Evolutionary conservation across 2,888 invertebrate species (phyloP).

Genomic region (Catotricha subobsoleta): DNA sequence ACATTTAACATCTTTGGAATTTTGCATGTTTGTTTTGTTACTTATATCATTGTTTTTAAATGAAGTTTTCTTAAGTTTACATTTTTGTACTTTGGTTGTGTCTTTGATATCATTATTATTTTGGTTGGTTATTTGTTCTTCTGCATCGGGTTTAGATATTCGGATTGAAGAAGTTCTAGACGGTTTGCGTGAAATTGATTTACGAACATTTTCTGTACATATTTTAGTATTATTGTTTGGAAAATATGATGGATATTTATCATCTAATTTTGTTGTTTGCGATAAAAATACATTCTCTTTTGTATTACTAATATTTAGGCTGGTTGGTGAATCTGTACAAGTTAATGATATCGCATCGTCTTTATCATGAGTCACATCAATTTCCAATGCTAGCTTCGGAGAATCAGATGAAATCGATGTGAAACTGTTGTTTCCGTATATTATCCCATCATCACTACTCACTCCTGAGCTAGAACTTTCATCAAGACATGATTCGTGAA

Average conservation of each 20-base stretch:
- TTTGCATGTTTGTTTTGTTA: no score
- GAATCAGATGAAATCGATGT: background rate
- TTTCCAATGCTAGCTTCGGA: background rate
- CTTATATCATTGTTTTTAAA: no score
- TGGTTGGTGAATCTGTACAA: background rate
- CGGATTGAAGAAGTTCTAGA: no score
- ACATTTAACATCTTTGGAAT: background rate
- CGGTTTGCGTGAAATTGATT: no score
- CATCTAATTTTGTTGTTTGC: slow-evolving; percentile 18
- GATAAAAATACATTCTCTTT: background rate
- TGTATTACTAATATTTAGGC: background rate
- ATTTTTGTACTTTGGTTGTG: background rate
- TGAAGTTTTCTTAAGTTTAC: background rate
- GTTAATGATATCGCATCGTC: slow-evolving; percentile 4
- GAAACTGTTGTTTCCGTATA: background rate
- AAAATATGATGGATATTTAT: slow-evolving; percentile 29
- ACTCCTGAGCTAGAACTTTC: background rate
- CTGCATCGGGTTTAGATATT: no score
- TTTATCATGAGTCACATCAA: background rate
- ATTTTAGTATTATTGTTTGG: slow-evolving; percentile 25
- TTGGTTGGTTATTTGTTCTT: no score
- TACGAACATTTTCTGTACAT: no score
- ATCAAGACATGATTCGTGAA: background rate
- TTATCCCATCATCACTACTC: slow-evolving; percentile 1
- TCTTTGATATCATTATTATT: no score